Evolutionary conservation across 2,888 invertebrate species (phyloP).

Genomic region (Tenthredo mesomela): DNA sequence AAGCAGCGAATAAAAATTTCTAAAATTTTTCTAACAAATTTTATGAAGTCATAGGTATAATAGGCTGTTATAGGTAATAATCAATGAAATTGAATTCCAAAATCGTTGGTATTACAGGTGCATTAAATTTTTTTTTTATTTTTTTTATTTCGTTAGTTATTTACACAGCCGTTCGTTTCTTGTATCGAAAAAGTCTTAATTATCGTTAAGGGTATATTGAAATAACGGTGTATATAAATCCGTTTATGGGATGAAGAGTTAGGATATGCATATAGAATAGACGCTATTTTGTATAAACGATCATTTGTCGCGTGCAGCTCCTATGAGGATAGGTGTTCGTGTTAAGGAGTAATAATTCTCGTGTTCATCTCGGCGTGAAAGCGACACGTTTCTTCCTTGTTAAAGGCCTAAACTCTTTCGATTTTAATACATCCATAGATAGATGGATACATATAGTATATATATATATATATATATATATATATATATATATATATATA

Average conservation of each 20-base stretch:
- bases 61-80: background rate
- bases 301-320: slow-evolving; percentile 13
- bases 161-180: background rate
- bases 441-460: background rate
- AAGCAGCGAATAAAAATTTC: background rate
- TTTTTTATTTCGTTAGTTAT: background rate
- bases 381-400: slow-evolving; percentile 14
- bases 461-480: background rate
- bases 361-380: slow-evolving; percentile 28
- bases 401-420: background rate
- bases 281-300: slow-evolving; percentile 2
- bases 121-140: background rate
- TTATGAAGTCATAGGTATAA: no score
- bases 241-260: background rate
- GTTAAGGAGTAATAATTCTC: slow-evolving; percentile 18
- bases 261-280: background rate
- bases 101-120: background rate
- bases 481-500: no score
- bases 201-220: background rate
- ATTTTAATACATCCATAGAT: background rate
- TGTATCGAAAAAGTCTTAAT: background rate
- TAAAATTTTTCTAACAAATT: no score
- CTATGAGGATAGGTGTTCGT: slow-evolving; percentile 7
- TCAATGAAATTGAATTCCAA: background rate
- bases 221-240: background rate